Evolutionary conservation across 2,888 invertebrate species (phyloP).

Genomic region (Onchidella celtica): DNA sequence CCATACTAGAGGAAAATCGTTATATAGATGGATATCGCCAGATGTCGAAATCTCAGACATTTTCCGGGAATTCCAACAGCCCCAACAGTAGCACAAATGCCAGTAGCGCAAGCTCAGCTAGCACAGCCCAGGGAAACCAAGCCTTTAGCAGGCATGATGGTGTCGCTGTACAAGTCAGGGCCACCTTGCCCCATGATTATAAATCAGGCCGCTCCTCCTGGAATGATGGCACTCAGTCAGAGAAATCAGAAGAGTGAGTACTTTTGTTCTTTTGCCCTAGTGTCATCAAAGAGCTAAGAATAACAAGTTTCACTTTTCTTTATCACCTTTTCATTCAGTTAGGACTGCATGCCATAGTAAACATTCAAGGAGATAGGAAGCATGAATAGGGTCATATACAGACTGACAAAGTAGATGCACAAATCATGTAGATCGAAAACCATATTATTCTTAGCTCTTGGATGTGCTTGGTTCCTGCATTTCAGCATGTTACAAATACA

Average conservation of each 20-base stretch:
- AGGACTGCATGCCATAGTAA: no score
- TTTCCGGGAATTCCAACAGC: constrained; percentile 62
- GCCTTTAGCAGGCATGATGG: constrained; percentile 49
- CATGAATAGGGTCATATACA: no score
- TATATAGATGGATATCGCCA: constrained; percentile 76
- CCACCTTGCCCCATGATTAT: constrained; percentile 74
- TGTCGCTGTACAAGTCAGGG: constrained; percentile 66
- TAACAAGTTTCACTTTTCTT: no score
- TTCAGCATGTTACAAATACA: no score
- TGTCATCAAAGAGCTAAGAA: no score
- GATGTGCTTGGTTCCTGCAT: no score
- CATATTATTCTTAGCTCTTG: no score
- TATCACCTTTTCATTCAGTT: neutral
- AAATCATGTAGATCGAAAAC: no score
- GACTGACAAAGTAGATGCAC: no score
- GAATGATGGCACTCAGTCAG: constrained; percentile 63
- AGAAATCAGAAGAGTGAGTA: constrained; percentile 75
- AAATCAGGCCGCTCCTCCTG: constrained; percentile 65
- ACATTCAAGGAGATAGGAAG: no score
- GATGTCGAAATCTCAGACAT: constrained; percentile 73
- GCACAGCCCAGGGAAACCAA: constrained; percentile 35
- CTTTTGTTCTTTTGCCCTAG: neutral
- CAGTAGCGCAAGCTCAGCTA: constrained; percentile 48
- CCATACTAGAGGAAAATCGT: constrained; percentile 77
- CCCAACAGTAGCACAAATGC: constrained; percentile 36